Base-by-base conservation (phyloP, 2,888 invertebrate species). In the Spicauda simplicius region DNA sequence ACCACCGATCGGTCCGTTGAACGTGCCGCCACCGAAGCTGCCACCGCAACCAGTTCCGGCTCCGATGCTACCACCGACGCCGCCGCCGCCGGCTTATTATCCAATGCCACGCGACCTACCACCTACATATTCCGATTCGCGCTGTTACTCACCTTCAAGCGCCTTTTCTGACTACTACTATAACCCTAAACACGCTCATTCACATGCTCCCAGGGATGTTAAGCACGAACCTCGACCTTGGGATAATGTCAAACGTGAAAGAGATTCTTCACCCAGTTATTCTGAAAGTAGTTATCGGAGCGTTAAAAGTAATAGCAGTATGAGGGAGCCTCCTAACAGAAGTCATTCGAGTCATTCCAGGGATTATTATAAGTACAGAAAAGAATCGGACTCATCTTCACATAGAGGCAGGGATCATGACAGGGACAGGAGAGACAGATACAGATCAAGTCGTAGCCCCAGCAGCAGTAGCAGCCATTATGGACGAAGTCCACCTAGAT, bases 371-470 rank as follows among this genome's bases (percentile, higher is more conserved):
- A 60, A 33, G 48, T 18, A 54, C 14, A 48, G 5, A 7, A 74
- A 66, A 65, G 73, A 74, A 48, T 68, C 64, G 69, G 73, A n/a
- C n/a, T 81, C 80, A 12, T 14, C 14, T 41, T 77, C 81, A n/a
- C 71, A 74, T 56, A 75, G 70, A 61, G 71, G 71, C 8, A 74
- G 72, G 16, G 75, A 71, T 54, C 70, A 74, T 72, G 83, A 81
- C 10, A 71, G 74, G 58, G 77, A 76, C 10, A 72, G 65, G 68
- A 79, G 76, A 69, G 74, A 80, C 45, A 25, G 0, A 54, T 72
- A 76, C 62, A 74, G 75, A 48, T 73, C 78, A 59, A 81, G 80
- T 68, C 79, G 77, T 19, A 87, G 86, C 71, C 84, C 84, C 7
- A 81, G 80, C 72, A 74, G 72, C 54, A 78, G 77, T 69, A 70